A percentile compares a stretch with the other conserved stretches of the same genome.
phyloP scores from a whole-genome alignment of 2,888 invertebrate genomes.

The Meiosimyza platycephala region DNA sequence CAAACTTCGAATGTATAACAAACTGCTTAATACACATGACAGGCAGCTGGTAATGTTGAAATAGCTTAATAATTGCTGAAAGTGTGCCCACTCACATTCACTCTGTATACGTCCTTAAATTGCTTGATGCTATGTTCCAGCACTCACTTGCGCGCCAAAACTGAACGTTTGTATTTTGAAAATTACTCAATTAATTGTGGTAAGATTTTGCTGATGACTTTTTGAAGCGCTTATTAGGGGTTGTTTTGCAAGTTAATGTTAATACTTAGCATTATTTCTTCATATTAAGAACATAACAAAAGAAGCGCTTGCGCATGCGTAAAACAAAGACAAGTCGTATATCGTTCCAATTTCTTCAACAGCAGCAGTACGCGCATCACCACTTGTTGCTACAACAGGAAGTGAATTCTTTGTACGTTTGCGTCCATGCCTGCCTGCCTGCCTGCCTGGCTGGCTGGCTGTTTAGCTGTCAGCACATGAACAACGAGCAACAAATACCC shows the following conservation, averaged over 20 bases:
- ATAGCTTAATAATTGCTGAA: too few species aligned
- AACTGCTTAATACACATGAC: too few species aligned
- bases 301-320: background rate
- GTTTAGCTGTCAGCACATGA: slow-evolving; percentile 21
- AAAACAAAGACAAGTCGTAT: background rate
- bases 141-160: too few species aligned
- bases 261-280: slow-evolving; percentile 3
- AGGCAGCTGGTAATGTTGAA: too few species aligned
- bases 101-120: too few species aligned
- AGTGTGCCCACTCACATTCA: too few species aligned
- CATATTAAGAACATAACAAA: background rate
- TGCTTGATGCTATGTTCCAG: too few species aligned
- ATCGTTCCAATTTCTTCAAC: background rate
- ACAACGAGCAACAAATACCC: slow-evolving; percentile 16
- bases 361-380: background rate
- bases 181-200: slow-evolving; percentile 34
- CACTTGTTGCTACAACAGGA: background rate
- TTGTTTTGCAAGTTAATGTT: background rate
- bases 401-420: slow-evolving; percentile 1
- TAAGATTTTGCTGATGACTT: slow-evolving; percentile 12
- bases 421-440: too few species aligned
- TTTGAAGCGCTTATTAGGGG: slow-evolving; percentile 4
- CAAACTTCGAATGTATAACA: too few species aligned
- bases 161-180: slow-evolving; percentile 2
- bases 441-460: too few species aligned